Base-by-base conservation (phyloP, 2,113 vertebrate species). In the Nettapus auritus region DNA sequence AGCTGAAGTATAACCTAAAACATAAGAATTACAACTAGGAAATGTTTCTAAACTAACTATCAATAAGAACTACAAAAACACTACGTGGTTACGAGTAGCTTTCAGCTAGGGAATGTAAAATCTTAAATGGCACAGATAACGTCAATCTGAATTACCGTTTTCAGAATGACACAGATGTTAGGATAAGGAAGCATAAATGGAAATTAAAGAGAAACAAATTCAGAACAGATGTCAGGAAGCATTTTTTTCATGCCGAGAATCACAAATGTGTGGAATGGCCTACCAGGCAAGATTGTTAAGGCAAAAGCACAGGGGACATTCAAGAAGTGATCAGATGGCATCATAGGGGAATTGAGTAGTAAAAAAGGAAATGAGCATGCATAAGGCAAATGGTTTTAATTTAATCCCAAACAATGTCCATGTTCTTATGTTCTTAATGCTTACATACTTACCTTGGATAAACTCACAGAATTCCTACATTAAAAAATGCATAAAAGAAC, bases 181-280 rank as follows among this genome's bases (percentile, higher is more conserved):
- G 98, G 98, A 98, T 98, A 98, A 98, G 98, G 98, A 98, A 98
- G 96, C 97, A 98, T 98, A 98, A 98, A 98, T 98, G 98, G 98
- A 98, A 98, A 98, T 98, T 98, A 98, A 98, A 98, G 98, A 97
- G 97, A 98, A 98, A 98, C 98, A 98, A 98, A 98, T 98, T 98
- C 96, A 94, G 98, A 98, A 98, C 98, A 98, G 98, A 98, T 98
- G 98, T 98, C 97, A 98, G 98, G 97, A 98, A 98, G 95, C 96
- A 78, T 98, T 97, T 98, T 95, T 98, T 97, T 92, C 97, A 98
- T 96, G 97, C 97, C 33, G 97, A 97, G 98, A 98, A 98, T 98
- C 96, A 96, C 97, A 98, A 98, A 98, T 88, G 97, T 98, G 98
- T 96, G 95, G 97, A 98, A 98, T 97, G 97, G 98, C 97, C 98